Percentiles rank a stretch among this genome's conserved stretches.
Evolutionary conservation across 1,140 invertebrate species (phyloP).

Genomic region (Ceratosolen solmsi): DNA sequence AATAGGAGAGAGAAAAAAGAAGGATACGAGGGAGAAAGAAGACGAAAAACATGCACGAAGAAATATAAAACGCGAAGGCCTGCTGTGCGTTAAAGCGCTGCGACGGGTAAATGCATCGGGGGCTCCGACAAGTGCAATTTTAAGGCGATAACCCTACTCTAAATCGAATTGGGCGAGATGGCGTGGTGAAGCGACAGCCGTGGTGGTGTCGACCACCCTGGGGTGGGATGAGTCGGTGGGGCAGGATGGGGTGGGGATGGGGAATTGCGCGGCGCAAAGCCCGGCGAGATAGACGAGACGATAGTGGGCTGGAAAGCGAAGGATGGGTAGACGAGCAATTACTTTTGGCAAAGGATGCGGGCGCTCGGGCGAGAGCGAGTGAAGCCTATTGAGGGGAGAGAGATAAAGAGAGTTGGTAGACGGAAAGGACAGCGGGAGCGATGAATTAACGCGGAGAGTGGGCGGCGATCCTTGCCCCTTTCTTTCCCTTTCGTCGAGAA

Average conservation of each 20-base stretch:
- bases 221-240: too few species aligned
- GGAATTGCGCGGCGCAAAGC: neutral
- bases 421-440: neutral
- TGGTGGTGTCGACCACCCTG: too few species aligned
- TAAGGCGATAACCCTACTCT: slow-evolving; percentile 35
- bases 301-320: neutral
- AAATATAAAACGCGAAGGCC: neutral
- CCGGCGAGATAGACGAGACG: slow-evolving; percentile 36
- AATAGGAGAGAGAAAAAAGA: neutral
- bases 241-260: neutral
- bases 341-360: slow-evolving; percentile 49
- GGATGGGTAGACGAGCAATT: slow-evolving; percentile 36
- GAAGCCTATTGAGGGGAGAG: neutral
- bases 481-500: neutral
- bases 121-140: slow-evolving; percentile 43
- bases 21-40: neutral
- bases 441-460: neutral
- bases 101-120: neutral
- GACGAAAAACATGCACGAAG: neutral
- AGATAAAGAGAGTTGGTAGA: slow-evolving; percentile 2
- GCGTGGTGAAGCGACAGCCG: too few species aligned
- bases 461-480: neutral
- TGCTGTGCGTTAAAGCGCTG: slow-evolving; percentile 14
- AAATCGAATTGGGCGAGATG: slow-evolving; percentile 43
- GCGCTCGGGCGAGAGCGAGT: slow-evolving; percentile 23